Percentiles rank a stretch among this genome's conserved stretches.
Conservation (phyloP, 2,113 vertebrate genomes). For the Triplophysa dalaica region DNA sequence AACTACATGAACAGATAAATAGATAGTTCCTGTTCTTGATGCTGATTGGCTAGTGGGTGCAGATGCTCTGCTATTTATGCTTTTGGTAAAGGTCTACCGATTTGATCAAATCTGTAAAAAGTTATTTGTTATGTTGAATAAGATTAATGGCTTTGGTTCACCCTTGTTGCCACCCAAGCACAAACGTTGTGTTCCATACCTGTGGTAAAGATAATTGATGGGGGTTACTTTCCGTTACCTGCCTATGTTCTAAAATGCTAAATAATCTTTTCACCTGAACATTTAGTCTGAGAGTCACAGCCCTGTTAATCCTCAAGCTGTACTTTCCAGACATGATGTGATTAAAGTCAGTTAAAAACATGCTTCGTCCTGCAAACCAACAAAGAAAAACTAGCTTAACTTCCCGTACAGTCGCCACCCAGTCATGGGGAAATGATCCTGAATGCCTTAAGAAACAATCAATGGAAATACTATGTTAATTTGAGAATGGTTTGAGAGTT, state of each 20-base stretch:
- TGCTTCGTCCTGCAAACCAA: slow-evolving; percentile 30
- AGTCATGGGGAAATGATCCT: not conserved
- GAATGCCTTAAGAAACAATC: slow-evolving; percentile 4
- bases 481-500: too few relatives aligned
- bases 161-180: slow-evolving; percentile 8
- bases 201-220: not conserved
- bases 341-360: slow-evolving; percentile 8
- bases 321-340: slow-evolving; percentile 12
- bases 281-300: slow-evolving; percentile 8
- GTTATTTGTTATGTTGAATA: not conserved
- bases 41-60: not conserved
- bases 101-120: slow-evolving; percentile 1
- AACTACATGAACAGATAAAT: too few relatives aligned
- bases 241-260: not conserved
- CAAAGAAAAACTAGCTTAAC: slow-evolving; percentile 21
- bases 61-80: not conserved
- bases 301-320: slow-evolving; percentile 36
- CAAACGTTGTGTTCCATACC: slow-evolving; percentile 19
- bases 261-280: not conserved
- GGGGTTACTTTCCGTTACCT: not conserved
- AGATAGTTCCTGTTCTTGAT: too few relatives aligned
- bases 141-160: slow-evolving; percentile 11
- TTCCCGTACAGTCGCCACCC: slow-evolving; percentile 16
- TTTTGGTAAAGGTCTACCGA: not conserved
- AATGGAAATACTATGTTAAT: not conserved